Base-by-base conservation (phyloP, 2,888 invertebrate species). In the Agrilus biguttatus region DNA sequence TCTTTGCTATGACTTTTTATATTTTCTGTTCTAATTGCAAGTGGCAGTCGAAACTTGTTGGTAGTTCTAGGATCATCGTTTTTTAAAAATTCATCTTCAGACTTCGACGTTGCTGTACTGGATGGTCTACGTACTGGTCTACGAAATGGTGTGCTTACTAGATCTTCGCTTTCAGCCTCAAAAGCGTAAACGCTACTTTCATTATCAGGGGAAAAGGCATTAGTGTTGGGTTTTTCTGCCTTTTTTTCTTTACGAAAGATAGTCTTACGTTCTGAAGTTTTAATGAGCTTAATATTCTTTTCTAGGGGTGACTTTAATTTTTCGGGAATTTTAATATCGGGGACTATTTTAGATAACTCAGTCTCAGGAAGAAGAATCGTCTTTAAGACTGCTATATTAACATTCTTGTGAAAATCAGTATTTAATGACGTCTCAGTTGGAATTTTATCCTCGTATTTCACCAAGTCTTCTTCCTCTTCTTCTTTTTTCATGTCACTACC, bases 151-250 rank as follows among this genome's bases (percentile, higher is more conserved):
- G 75, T 74, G 43, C 66, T 73, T 17, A 71, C 56, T n/a, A 68
- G 68, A 14, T 72, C 68, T 45, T 78, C 79, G 28, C 72, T 73
- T 36, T 80, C 79, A 47, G 77, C 78, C 49, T 80, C 79, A 57
- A 82, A 82, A 2, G 81, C 81, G 54, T 82, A 81, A 13, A 81
- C 75, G 45, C 80, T 80, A 46, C 77, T 77, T 56, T 80, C 80
- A 54, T 80, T 79, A 50, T 77, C 77, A 1, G 75, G 76, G 0
- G 78, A 78, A 60, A 80, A 80, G 0, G 80, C 79, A 53, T 67
- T 74, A 4, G 70, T 63, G 52, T 68, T 73, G 1, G 69, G 69
- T 19, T 62, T 55, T 5, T 59, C 47, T 23, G 57, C 58, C 43
- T 62, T 67, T 39, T 71, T 67, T 47, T 72, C 67, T 49, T 74